Percentiles rank a stretch among this genome's conserved stretches.
Conservation (phyloP, 2,888 invertebrate species). For the Cyaniris semiargus region DNA sequence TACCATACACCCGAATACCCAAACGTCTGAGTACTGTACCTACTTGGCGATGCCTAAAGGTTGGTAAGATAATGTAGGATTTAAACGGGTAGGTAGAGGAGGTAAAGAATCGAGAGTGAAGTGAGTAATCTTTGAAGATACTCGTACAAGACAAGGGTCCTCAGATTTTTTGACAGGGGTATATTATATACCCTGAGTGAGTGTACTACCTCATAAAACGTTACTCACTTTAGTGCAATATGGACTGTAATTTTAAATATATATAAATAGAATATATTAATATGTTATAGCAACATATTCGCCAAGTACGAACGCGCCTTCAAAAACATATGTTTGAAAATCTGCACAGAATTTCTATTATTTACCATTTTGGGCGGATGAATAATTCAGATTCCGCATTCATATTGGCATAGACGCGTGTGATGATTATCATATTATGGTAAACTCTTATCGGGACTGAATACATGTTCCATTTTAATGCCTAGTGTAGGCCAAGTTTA, state of each 20-base stretch:
- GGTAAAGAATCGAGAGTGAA: background rate
- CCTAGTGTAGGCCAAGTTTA: conserved; percentile 27
- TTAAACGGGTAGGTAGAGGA: background rate
- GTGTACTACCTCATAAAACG: background rate
- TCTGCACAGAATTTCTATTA: conserved; percentile 29
- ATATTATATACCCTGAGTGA: background rate
- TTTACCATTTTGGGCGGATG: conserved; percentile 26
- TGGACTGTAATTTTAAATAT: too few relatives aligned
- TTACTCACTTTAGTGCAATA: background rate
- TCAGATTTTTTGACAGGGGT: background rate
- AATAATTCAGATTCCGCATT: conserved; percentile 26
- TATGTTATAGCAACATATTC: background rate
- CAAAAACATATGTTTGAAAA: conserved; percentile 21
- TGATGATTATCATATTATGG: conserved; percentile 28
- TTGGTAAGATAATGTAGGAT: background rate
- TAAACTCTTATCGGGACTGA: background rate
- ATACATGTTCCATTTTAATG: conserved; percentile 23
- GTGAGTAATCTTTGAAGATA: background rate
- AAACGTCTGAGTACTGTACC: background rate
- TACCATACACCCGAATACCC: background rate
- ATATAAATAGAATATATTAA: background rate
- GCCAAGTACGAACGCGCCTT: background rate
- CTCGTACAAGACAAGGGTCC: background rate
- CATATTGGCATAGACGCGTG: conserved; percentile 25
- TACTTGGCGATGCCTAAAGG: background rate